A percentile compares a stretch with the other conserved stretches of the same genome.
phyloP scores from a whole-genome alignment of 2,888 invertebrate species.

The Rotaria socialis region DNA sequence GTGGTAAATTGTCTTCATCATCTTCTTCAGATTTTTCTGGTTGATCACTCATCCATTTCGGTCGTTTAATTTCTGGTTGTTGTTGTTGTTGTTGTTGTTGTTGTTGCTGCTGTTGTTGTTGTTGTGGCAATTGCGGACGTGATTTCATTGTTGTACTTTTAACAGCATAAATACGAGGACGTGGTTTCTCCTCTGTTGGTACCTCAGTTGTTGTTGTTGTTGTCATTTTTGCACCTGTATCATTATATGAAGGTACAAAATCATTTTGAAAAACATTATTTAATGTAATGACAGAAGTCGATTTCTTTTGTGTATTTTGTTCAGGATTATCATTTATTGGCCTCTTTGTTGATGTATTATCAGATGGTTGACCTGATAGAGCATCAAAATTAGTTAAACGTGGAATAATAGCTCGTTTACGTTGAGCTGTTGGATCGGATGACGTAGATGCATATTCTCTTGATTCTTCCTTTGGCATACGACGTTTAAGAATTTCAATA shows the following conservation, averaged over 20 bases:
- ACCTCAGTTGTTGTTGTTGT: neutral
- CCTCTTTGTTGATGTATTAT: neutral
- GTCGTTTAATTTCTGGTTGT: neutral
- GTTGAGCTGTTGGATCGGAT: neutral
- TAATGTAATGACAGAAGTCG: neutral
- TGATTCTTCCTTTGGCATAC: conserved; percentile 35
- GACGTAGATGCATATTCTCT: neutral
- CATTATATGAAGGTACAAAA: neutral
- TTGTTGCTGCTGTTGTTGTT: neutral
- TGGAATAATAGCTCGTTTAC: conserved; percentile 23
- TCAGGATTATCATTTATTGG: neutral
- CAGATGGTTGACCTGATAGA: neutral
- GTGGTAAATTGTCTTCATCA: neutral
- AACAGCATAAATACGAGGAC: neutral
- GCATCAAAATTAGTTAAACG: conserved; percentile 22
- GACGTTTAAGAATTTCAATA: conserved; percentile 16
- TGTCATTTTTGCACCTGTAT: neutral
- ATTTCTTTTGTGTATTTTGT: neutral
- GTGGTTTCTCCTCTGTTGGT: neutral
- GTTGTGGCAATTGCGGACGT: neutral
- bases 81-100: neutral
- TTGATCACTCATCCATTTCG: conserved; percentile 10
- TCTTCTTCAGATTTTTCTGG: neutral
- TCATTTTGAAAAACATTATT: conserved; percentile 19
- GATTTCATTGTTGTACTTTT: conserved; percentile 19